These are phyloP conservation scores for Rhimphoctona megacephalus DNA, from an alignment of 2,888 invertebrate species.

Conservation along the genomic window DNA sequence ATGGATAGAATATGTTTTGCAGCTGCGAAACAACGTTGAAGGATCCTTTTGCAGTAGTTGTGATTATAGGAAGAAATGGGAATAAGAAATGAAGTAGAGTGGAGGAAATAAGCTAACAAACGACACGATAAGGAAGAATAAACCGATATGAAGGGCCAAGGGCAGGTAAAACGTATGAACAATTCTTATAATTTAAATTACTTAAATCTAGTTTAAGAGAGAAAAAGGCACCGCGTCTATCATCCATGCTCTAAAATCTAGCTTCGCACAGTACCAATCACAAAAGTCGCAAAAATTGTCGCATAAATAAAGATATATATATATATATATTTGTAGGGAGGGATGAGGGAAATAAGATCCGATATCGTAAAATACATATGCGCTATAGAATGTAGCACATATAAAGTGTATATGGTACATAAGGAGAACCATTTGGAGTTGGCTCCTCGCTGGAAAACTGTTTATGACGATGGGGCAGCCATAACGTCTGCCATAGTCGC, in stretches of 20 bases:
- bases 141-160: neutral
- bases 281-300: neutral
- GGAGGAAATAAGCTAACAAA: neutral
- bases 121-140: neutral
- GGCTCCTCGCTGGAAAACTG: slow-evolving; percentile 70
- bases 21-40: slow-evolving; percentile 43
- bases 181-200: neutral
- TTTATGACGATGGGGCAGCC: slow-evolving; percentile 71
- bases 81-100: neutral
- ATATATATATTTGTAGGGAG: neutral
- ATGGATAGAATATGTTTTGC: neutral
- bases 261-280: neutral
- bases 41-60: slow-evolving; percentile 10
- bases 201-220: neutral
- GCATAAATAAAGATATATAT: neutral
- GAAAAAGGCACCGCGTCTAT: neutral
- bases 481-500: slow-evolving; percentile 69
- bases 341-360: slow-evolving; percentile 8
- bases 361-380: slow-evolving; percentile 49
- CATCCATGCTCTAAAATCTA: neutral
- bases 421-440: slow-evolving; percentile 62
- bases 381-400: slow-evolving; percentile 33
- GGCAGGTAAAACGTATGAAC: neutral
- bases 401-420: slow-evolving; percentile 30
- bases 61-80: neutral